phyloP scores from a whole-genome alignment of 2,888 invertebrate genomes.

The Eurytoma adleriae region DNA sequence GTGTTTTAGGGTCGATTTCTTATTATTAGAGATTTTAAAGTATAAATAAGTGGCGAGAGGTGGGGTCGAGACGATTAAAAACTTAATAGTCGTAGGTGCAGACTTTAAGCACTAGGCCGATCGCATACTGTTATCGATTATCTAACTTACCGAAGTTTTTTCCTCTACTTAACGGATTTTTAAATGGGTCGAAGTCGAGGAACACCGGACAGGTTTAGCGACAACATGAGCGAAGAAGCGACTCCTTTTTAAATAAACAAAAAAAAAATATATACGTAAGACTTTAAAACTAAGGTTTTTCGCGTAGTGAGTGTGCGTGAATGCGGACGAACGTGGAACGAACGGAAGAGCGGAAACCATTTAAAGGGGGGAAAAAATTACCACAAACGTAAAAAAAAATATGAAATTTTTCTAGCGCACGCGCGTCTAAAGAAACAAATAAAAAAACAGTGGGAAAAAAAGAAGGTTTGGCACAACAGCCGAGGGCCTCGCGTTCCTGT shows the following conservation, averaged over 20 bases:
- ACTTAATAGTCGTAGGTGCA: constrained; percentile 45
- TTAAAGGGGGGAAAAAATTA: too few relatives aligned
- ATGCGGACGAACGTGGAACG: constrained; percentile 40
- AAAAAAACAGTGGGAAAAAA: constrained; percentile 18
- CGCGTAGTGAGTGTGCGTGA: constrained; percentile 46
- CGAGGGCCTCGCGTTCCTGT: constrained; percentile 63
- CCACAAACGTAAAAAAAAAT: too few relatives aligned
- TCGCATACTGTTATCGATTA: constrained; percentile 67
- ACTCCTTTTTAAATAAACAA: constrained; percentile 45
- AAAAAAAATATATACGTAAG: constrained; percentile 55
- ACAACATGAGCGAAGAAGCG: constrained; percentile 1
- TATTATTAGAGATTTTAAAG: constrained; percentile 57
- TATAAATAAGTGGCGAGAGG: constrained; percentile 6
- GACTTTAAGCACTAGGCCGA: constrained; percentile 55
- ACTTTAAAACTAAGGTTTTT: constrained; percentile 63
- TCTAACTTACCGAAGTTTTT: constrained; percentile 64
- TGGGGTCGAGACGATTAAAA: constrained; percentile 21
- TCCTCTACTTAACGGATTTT: constrained; percentile 67
- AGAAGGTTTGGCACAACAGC: constrained; percentile 55
- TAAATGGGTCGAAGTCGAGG: constrained; percentile 45
- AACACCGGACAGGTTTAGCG: constrained; percentile 9
- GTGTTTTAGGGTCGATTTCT: constrained; percentile 67
- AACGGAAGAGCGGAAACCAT: neutral
- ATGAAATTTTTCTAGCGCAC: constrained; percentile 11
- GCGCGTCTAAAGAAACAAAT: constrained; percentile 14